Evolutionary conservation across 1,140 invertebrate genomes (phyloP).

Genomic region (Triops cancriformis): DNA sequence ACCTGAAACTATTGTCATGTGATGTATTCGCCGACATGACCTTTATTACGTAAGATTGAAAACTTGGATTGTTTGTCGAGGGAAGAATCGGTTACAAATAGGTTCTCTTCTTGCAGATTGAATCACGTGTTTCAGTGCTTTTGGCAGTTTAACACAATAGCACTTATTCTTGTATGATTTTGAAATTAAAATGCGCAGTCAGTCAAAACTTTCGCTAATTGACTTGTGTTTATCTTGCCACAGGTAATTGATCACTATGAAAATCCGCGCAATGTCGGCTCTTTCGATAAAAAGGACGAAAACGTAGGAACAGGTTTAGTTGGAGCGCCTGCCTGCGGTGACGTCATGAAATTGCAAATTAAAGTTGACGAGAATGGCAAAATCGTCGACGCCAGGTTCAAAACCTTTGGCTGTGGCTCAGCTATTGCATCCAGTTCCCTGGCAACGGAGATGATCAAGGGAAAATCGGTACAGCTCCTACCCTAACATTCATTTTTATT

Average conservation of each 20-base stretch:
- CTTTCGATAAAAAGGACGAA: conserved; percentile 88
- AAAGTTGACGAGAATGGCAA: conserved; percentile 93
- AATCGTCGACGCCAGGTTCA: conserved; percentile 98
- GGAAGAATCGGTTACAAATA: too few relatives aligned
- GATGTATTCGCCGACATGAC: too few relatives aligned
- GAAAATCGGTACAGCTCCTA: conserved; percentile 70
- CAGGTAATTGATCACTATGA: conserved; percentile 92
- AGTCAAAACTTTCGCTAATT: neutral
- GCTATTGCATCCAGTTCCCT: conserved; percentile 98
- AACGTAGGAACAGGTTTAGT: conserved; percentile 95
- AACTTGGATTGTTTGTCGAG: too few relatives aligned
- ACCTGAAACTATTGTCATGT: too few relatives aligned
- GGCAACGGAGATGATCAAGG: conserved; percentile 99
- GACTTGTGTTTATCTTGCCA: neutral
- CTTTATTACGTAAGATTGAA: too few relatives aligned
- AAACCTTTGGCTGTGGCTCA: conserved; percentile 98
- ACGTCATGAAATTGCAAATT: conserved; percentile 99
- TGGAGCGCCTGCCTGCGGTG: conserved; percentile 97
- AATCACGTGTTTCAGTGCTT: too few relatives aligned
- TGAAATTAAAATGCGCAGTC: neutral
- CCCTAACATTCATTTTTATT: neutral
- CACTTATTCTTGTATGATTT: neutral
- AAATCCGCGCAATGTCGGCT: conserved; percentile 97
- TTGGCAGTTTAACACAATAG: too few relatives aligned
- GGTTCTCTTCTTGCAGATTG: too few relatives aligned